phyloP scores from a whole-genome alignment of 2,113 vertebrate species.

The Paradoxurus hermaphroditus region DNA sequence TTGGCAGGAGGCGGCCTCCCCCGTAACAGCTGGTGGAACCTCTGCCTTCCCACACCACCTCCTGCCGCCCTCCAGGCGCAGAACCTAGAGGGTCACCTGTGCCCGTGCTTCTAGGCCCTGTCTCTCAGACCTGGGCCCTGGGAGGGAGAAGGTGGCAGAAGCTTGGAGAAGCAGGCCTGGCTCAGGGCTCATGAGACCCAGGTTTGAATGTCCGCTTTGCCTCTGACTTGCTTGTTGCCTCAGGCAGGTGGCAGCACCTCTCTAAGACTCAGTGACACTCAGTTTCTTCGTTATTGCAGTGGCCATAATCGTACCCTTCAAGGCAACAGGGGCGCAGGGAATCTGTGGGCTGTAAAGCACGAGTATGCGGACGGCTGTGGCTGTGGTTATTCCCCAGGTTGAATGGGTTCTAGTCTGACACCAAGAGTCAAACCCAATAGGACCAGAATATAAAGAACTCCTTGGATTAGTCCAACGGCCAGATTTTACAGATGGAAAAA shows the following conservation, averaged over 20 bases:
- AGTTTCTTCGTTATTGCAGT: neutral
- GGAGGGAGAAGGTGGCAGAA: neutral
- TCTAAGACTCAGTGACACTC: neutral
- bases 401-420: neutral
- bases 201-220: neutral
- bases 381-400: neutral
- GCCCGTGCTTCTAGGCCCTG: too few species aligned
- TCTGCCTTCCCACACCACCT: neutral
- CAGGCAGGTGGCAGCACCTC: too few species aligned
- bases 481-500: neutral
- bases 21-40: accelerated
- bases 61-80: neutral
- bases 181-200: neutral
- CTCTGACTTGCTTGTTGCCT: neutral
- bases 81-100: accelerated
- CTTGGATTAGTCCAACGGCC: neutral
- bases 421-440: neutral
- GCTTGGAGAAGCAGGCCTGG: neutral
- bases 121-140: neutral
- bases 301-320: neutral
- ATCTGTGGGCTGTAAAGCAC: neutral
- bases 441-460: neutral
- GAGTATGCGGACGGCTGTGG: neutral
- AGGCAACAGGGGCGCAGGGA: neutral
- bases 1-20: neutral